phyloP scores from a whole-genome alignment of 2,888 invertebrate genomes.

The Pristionchus arcanus region DNA sequence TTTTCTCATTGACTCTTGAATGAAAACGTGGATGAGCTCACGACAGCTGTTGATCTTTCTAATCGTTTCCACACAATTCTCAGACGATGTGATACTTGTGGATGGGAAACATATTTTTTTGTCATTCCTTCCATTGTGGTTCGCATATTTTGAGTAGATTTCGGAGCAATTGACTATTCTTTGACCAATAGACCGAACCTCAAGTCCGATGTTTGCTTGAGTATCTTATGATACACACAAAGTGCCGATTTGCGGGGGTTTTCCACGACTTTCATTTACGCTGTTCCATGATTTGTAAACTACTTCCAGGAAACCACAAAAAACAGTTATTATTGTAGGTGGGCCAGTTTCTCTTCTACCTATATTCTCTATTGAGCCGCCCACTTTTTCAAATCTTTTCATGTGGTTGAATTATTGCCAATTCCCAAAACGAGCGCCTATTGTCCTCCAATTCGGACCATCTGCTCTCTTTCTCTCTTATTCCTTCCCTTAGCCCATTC shows the following conservation, averaged over 20 bases:
- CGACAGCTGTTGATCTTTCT: slow-evolving; percentile 25
- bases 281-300: background rate
- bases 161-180: background rate
- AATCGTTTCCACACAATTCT: background rate
- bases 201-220: background rate
- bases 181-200: background rate
- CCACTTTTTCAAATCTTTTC: background rate
- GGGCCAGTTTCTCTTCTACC: background rate
- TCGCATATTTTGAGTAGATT: background rate
- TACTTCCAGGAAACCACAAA: background rate
- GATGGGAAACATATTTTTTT: background rate
- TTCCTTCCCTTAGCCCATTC: slow-evolving; percentile 1
- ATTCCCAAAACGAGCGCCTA: background rate
- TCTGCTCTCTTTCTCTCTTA: slow-evolving; percentile 10
- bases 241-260: background rate
- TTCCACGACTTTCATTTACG: background rate
- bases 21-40: background rate
- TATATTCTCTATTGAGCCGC: background rate
- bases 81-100: background rate
- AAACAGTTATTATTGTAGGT: background rate
- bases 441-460: slow-evolving; percentile 1
- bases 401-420: background rate
- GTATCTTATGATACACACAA: background rate
- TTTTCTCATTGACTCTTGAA: background rate
- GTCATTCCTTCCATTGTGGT: background rate